Conservation (phyloP, 2,888 invertebrate species). For the Mythimna loreyi region DNA sequence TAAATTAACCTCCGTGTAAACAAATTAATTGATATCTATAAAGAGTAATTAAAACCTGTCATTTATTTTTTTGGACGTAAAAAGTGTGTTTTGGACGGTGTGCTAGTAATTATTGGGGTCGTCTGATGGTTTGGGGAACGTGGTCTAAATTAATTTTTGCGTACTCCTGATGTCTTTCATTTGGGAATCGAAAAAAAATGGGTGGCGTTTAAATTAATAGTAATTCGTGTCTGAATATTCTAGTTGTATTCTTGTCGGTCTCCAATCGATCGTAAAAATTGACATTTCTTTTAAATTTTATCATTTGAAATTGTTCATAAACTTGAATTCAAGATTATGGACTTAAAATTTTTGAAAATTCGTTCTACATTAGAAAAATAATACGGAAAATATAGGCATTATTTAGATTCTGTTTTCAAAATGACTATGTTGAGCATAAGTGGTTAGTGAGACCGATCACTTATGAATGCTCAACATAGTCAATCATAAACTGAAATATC, state of each 20-base stretch:
- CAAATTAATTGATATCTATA: conserved; percentile 58
- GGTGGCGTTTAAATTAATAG: conserved; percentile 21
- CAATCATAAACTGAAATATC: neutral
- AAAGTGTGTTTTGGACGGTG: conserved; percentile 10
- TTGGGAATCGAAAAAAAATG: conserved; percentile 32
- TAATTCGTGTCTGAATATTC: neutral
- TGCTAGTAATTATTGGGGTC: conserved; percentile 56
- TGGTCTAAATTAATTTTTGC: conserved; percentile 40
- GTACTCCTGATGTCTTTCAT: conserved; percentile 8
- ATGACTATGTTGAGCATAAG: no score
- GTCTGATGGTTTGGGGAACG: conserved; percentile 19
- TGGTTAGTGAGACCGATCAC: no score
- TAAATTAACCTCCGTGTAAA: conserved; percentile 55
- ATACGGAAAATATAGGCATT: no score
- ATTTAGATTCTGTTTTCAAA: no score
- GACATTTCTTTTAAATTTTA: no score
- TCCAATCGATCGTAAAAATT: neutral
- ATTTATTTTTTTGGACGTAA: conserved; percentile 41
- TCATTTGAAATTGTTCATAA: no score
- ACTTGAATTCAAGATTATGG: no score
- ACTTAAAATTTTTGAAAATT: no score
- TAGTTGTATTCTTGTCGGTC: neutral
- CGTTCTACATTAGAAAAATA: no score
- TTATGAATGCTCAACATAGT: no score
- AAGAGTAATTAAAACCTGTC: conserved; percentile 54